Evolutionary conservation across 2,797 vertebrate species (phyloP), one percentile per base, ranked within the genome.

Genomic region (Sphenodon punctatus): DNA sequence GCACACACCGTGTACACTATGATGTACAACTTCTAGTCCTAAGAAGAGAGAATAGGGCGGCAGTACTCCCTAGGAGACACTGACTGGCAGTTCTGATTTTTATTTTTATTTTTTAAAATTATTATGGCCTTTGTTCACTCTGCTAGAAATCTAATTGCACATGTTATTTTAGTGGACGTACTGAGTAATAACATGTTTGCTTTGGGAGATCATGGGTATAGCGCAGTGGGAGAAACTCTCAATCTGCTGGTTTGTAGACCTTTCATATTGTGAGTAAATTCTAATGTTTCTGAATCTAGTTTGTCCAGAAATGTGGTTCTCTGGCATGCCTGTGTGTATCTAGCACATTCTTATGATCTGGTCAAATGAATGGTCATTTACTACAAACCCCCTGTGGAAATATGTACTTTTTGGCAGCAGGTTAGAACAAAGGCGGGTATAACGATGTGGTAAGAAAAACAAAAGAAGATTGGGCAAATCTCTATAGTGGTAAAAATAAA

Each of bases 1-100:
- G 38, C 19, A 72, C 43, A 17, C 42, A 27, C 34, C 13, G 12
- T 56, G 20, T 42, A 34, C 23, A 16, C 4, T 20, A 2, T 46
- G n/a, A 58, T 80, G 30, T 78, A 72, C 80, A 68, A 15, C 43
- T 49, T 38, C 8, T n/a, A 1, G 41, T 80, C 69, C 43, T 80
- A 68, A 43, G 30, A 27, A 13, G 7, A 27, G 48, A 34, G 10
- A 16, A 22, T 39, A 6, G 39, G 34, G 2, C 68, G 15, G 16
- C 4, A 30, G 23, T 2, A 2, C 51, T 32, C 19, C 19, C 10
- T 67, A 76, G 51, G n/a, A 78, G 45, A 38, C 59, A 74, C 10
- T 43, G 65, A 74, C 45, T 63, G 17, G 32, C 1, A 3, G 48
- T 25, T 66, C n/a, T 70, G 4, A 2, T 19, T 82, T 12, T 70